Conservation (phyloP, 2,888 invertebrate species). For the Protonemura montana region DNA sequence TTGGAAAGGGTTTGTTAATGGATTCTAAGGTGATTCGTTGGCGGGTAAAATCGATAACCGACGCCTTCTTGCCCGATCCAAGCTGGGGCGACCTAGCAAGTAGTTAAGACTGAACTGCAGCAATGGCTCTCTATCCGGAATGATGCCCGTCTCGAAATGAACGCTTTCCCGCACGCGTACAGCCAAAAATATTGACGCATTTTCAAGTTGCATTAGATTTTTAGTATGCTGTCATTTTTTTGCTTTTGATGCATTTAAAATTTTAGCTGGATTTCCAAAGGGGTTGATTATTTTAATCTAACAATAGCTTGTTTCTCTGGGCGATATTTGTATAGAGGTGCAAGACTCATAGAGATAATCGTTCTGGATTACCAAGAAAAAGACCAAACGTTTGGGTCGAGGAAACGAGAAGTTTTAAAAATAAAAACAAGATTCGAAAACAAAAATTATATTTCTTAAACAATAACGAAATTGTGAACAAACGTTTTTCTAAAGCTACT, state of each 20-base stretch:
- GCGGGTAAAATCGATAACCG: not conserved
- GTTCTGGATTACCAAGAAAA: too few relatives aligned
- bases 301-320: too few relatives aligned
- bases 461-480: too few relatives aligned
- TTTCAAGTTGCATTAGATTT: constrained; percentile 7
- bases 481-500: too few relatives aligned
- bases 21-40: not conserved
- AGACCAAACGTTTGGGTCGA: too few relatives aligned
- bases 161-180: not conserved
- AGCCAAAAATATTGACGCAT: not conserved
- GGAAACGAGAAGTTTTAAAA: too few relatives aligned
- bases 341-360: too few relatives aligned
- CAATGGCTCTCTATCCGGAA: not conserved
- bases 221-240: not conserved
- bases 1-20: not conserved
- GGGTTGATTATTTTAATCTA: too few relatives aligned
- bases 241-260: not conserved
- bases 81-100: not conserved
- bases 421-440: too few relatives aligned
- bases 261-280: not conserved
- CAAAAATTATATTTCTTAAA: too few relatives aligned
- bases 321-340: too few relatives aligned
- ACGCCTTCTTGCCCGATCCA: not conserved
- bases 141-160: not conserved
- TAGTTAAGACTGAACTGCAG: not conserved